Base-by-base conservation (phyloP, 2,797 vertebrate genomes). In the Pangasius sanitwongsei region DNA sequence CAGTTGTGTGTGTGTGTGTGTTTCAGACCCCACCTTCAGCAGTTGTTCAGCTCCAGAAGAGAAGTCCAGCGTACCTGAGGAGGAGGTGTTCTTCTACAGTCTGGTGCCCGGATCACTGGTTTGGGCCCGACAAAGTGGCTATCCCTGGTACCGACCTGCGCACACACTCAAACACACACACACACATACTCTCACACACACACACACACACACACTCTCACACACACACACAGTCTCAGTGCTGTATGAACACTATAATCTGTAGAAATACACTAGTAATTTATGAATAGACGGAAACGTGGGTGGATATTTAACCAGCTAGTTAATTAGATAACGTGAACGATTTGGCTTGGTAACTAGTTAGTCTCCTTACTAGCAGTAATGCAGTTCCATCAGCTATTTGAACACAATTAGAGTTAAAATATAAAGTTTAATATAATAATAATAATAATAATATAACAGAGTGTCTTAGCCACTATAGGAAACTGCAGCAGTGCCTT, bases 121-220 rank as follows among this genome's bases (percentile, higher is more conserved):
- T 87, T 96, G 96, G 96, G 95, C 95, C 55, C 94, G 94, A 86
- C 95, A 95, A 57, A 91, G 92, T 63, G 94, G 95, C 87, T 95
- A 95, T 70, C 94, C 95, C 63, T 96, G 95, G 95, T 96, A 90
- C 85, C 11, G 9, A 18, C 16, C 4, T 0, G 4, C 15, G 1
- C 4, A 4, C 55, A 18, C 16, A 55, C 55, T 1, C 9, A 55
- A 34, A 72, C 67, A 70, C 15, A 70, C 31, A 34, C 41, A 41
- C 41, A 44, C 41, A 44, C 44, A 6, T 5, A 44, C 55, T 18
- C 55, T 18, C 55, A 57, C 15, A 18, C 23, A 18, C 41, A 6
- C 55, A 55, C 41, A 44, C 41, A 6, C 41, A 44, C 41, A 44
- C 44, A 6, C 44, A 44, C 55, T 18, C 55, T 18, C 55, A 57